Conservation (phyloP, 2,113 vertebrate species). For the Mobula hypostoma region DNA sequence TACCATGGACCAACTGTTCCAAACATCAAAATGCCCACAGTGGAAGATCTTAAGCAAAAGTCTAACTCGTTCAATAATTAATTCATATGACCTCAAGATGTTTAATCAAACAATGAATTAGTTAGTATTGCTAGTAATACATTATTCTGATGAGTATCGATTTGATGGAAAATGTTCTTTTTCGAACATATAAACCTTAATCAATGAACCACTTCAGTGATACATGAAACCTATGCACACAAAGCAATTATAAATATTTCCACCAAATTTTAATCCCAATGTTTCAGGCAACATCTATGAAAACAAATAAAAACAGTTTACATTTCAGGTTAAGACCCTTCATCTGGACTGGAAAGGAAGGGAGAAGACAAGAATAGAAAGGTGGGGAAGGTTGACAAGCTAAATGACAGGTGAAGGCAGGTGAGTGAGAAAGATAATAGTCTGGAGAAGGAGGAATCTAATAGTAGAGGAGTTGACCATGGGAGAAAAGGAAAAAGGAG, state of each 20-base stretch:
- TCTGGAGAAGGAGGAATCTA: too few species aligned
- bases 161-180: not conserved
- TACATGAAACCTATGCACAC: not conserved
- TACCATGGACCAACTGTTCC: not conserved
- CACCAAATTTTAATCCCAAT: not conserved
- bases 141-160: not conserved
- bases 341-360: too few species aligned
- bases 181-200: not conserved
- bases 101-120: not conserved
- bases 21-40: not conserved
- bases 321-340: too few species aligned
- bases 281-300: not conserved
- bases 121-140: not conserved
- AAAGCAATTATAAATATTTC: not conserved
- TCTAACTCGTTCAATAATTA: too few species aligned
- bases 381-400: too few species aligned
- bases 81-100: too few species aligned
- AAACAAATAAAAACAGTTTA: too few species aligned
- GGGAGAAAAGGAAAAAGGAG: too few species aligned
- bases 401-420: too few species aligned
- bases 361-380: too few species aligned
- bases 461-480: too few species aligned
- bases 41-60: not conserved
- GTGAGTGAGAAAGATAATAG: too few species aligned
- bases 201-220: not conserved